phyloP scores from a whole-genome alignment of 2,113 vertebrate species.

The Prolemur simus region DNA sequence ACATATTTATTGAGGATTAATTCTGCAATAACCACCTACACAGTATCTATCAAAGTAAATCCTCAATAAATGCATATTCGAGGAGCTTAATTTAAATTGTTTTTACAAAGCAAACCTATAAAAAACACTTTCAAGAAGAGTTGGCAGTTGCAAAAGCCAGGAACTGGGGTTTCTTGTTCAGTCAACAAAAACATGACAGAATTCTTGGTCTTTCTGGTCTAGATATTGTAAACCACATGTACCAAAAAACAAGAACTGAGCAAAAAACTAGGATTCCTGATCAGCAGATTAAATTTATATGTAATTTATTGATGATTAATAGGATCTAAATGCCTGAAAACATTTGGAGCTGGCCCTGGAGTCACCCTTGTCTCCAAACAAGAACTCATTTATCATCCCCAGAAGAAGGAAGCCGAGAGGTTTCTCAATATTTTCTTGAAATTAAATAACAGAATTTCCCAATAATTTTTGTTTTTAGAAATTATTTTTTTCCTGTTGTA shows the following conservation, averaged over 20 bases:
- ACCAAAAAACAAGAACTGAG: background rate
- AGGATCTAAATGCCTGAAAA: background rate
- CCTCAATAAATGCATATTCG: background rate
- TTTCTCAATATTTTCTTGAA: background rate
- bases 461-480: background rate
- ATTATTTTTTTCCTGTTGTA: background rate
- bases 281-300: background rate
- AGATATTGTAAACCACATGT: background rate
- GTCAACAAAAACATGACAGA: background rate
- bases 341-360: background rate
- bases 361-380: background rate
- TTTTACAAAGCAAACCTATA: slow-evolving; percentile 37
- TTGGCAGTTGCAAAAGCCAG: background rate
- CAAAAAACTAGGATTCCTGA: background rate
- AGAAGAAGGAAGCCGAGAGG: background rate
- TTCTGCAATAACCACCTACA: slow-evolving; percentile 76
- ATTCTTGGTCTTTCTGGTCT: background rate
- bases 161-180: background rate
- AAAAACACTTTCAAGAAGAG: background rate
- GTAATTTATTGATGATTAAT: background rate
- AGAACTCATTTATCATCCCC: background rate
- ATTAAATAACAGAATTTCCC: background rate
- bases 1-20: slow-evolving; percentile 75
- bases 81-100: background rate
- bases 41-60: slow-evolving; percentile 64